Evolutionary conservation across 2,113 vertebrate species (phyloP).

Genomic region (Clinocottus analis): DNA sequence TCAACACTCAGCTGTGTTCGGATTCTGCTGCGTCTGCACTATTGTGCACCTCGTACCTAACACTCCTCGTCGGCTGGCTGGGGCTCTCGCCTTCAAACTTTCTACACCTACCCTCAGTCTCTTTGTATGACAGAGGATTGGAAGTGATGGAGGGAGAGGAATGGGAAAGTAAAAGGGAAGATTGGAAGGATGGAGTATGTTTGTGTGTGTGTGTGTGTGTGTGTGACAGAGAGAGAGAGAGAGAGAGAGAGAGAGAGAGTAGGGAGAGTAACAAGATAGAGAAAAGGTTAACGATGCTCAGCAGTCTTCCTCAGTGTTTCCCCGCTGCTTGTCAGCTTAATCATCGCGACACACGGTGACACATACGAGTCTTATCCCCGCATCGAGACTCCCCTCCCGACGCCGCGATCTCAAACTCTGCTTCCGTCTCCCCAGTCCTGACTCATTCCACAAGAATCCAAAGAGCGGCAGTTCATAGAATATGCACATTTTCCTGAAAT

Average conservation of each 20-base stretch:
- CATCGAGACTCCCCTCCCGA: conserved; percentile 30
- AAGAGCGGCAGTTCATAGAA: conserved; percentile 73
- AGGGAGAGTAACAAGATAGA: conserved; percentile 49
- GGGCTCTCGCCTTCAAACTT: conserved; percentile 57
- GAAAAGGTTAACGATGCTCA: conserved; percentile 63
- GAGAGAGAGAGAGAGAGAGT: not conserved
- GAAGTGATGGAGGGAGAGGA: conserved; percentile 21
- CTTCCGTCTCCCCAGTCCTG: conserved; percentile 19
- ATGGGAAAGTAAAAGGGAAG: conserved; percentile 12
- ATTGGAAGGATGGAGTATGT: not conserved
- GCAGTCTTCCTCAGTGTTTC: conserved; percentile 57
- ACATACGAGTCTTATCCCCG: conserved; percentile 49
- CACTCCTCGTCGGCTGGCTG: conserved; percentile 52
- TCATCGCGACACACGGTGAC: conserved; percentile 64
- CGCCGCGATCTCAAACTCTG: conserved; percentile 25
- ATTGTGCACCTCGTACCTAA: conserved; percentile 68
- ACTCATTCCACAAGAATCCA: conserved; percentile 58
- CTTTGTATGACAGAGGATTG: conserved; percentile 40
- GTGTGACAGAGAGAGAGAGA: not conserved
- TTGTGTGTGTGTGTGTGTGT: conserved; percentile 19
- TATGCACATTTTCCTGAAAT: conserved; percentile 72
- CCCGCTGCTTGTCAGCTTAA: conserved; percentile 59
- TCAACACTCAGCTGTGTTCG: conserved; percentile 62
- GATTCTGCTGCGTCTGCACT: conserved; percentile 80
- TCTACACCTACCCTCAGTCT: conserved; percentile 36